These are phyloP conservation scores for Busseola fusca DNA, from an alignment of 2,888 invertebrate species.

Conservation along the genomic window DNA sequence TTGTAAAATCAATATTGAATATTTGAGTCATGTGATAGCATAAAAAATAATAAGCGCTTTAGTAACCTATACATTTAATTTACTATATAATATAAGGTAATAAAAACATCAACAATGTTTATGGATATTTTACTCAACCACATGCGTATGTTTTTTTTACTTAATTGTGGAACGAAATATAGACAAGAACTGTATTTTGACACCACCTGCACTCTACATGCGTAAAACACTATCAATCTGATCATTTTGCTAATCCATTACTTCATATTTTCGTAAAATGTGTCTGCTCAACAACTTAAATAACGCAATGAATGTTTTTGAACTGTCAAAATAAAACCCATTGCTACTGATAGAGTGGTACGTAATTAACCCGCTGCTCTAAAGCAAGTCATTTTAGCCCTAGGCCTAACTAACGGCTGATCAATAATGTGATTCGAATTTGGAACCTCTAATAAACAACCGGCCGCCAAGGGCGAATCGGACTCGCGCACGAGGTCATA, in stretches of 20 bases:
- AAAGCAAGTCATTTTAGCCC: neutral
- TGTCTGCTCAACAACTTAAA: no score
- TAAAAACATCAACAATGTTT: slow-evolving; percentile 45
- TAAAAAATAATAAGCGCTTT: neutral
- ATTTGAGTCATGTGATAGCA: slow-evolving; percentile 6
- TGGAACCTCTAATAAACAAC: neutral
- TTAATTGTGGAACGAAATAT: neutral
- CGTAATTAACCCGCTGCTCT: no score
- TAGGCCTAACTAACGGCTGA: neutral
- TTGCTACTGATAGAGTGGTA: no score
- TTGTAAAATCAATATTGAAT: slow-evolving; percentile 14
- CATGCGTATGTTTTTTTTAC: neutral
- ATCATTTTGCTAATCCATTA: no score
- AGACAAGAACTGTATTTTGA: neutral
- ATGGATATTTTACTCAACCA: slow-evolving; percentile 1
- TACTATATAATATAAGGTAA: neutral
- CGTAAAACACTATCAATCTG: no score
- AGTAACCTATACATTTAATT: neutral
- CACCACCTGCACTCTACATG: neutral
- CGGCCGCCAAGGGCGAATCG: no score
- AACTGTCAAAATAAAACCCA: no score
- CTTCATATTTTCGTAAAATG: no score
- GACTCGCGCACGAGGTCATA: no score
- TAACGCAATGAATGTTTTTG: no score
- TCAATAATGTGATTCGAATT: neutral